phyloP scores from a whole-genome alignment of 2,888 invertebrate species.

The Drosophila cracens region DNA sequence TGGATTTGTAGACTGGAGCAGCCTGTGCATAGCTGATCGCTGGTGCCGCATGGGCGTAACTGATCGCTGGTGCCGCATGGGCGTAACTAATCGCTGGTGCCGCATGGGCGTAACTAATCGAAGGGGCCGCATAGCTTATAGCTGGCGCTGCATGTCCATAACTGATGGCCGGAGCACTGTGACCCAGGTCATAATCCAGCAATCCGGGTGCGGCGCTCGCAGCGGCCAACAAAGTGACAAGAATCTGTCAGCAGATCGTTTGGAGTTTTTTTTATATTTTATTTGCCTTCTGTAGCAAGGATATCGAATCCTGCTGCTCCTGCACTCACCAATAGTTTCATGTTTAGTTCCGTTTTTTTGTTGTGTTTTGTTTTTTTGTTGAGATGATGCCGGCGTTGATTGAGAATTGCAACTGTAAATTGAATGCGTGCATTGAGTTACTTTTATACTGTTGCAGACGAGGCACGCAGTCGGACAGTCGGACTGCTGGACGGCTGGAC shows the following conservation, averaged over 20 bases:
- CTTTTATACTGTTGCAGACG: conserved; percentile 71
- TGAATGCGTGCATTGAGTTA: conserved; percentile 64
- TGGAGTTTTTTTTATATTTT: background rate
- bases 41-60: conserved; percentile 64
- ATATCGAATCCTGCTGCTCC: background rate
- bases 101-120: conserved; percentile 37
- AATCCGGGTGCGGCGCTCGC: conserved; percentile 79
- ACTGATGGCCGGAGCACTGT: conserved; percentile 44
- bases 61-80: conserved; percentile 60
- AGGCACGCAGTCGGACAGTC: conserved; percentile 28
- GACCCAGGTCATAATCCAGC: conserved; percentile 62
- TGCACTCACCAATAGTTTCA: conserved; percentile 81
- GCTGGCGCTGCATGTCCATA: conserved; percentile 35
- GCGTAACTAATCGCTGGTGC: conserved; percentile 64
- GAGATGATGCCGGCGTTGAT: conserved; percentile 43
- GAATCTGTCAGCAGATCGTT: conserved; percentile 64
- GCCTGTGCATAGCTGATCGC: conserved; percentile 58
- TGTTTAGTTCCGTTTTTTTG: conserved; percentile 49
- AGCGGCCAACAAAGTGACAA: conserved; percentile 61
- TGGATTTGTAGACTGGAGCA: conserved; percentile 55
- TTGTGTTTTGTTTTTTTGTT: background rate
- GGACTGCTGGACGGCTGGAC: conserved; percentile 25
- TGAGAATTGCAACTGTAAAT: conserved; percentile 77
- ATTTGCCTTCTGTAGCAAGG: background rate
- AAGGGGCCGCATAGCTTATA: conserved; percentile 34